Percentiles rank a stretch among this genome's conserved stretches.
Conservation (phyloP, 2,797 vertebrate species). For the Hippocampus kuda region DNA sequence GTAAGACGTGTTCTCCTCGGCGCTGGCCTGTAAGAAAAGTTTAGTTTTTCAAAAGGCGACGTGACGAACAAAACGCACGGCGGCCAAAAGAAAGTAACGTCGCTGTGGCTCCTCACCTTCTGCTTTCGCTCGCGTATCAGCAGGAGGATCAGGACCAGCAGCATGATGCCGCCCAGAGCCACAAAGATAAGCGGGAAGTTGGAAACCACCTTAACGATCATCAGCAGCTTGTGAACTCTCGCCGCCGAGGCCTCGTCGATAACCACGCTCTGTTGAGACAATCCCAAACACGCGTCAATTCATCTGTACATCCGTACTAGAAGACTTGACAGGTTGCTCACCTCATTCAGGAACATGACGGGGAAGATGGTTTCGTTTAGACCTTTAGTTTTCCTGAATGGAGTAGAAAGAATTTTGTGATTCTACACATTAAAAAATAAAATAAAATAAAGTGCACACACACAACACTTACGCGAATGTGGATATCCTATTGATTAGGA, state of each 20-base stretch:
- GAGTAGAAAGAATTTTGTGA: background rate
- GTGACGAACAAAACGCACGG: too few species aligned
- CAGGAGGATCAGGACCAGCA: conserved; percentile 55
- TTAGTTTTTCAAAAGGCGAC: background rate
- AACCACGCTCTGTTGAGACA: conserved; percentile 57
- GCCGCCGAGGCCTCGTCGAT: conserved; percentile 66
- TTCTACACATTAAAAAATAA: too few species aligned
- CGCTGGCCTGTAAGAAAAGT: conserved; percentile 28
- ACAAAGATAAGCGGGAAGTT: conserved; percentile 64
- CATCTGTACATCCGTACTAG: too few species aligned
- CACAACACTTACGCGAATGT: conserved; percentile 60
- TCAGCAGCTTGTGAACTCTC: conserved; percentile 59
- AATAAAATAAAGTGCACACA: background rate
- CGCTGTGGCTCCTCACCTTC: conserved; percentile 41
- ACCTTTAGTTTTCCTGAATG: conserved; percentile 44
- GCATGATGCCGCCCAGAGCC: conserved; percentile 58
- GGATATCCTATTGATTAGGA: conserved; percentile 38
- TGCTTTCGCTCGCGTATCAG: conserved; percentile 33
- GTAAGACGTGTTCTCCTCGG: conserved; percentile 52
- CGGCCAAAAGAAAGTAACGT: background rate
- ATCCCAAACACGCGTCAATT: background rate
- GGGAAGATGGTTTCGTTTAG: conserved; percentile 63
- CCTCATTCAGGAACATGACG: conserved; percentile 71
- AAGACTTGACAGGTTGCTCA: conserved; percentile 25
- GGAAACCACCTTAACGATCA: conserved; percentile 50